Percentiles rank a stretch among this genome's conserved stretches.
Conservation (phyloP, 1,140 invertebrate species). For the Sycobia sp. region DNA sequence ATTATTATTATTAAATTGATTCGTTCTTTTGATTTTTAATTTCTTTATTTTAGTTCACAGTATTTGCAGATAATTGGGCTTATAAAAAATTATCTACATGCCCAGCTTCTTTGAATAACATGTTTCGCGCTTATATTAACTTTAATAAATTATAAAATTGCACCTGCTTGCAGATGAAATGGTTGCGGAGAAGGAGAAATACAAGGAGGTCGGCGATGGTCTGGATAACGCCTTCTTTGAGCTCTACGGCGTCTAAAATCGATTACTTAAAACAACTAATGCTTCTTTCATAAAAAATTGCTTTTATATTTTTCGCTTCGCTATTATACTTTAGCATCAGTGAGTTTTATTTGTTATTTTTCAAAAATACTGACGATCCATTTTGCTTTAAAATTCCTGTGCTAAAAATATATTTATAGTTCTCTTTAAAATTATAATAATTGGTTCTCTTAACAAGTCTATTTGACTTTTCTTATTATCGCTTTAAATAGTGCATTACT, state of each 20-base stretch:
- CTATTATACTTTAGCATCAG: constrained; percentile 17
- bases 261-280: constrained; percentile 42
- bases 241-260: constrained; percentile 81
- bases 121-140: constrained; percentile 12
- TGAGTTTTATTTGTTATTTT: constrained; percentile 20
- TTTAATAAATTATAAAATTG: constrained; percentile 10
- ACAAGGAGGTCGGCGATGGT: constrained; percentile 99
- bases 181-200: constrained; percentile 98
- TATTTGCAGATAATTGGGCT: too few species aligned
- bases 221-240: constrained; percentile 98
- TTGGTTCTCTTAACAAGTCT: too few species aligned
- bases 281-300: constrained; percentile 43
- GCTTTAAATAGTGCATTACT: too few species aligned
- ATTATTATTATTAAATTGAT: too few species aligned
- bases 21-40: too few species aligned
- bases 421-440: too few species aligned
- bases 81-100: too few species aligned
- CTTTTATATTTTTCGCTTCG: constrained; percentile 34
- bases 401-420: too few species aligned
- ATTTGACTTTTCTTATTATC: too few species aligned
- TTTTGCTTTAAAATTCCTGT: too few species aligned
- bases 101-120: too few species aligned
- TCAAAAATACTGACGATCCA: not conserved
- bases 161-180: constrained; percentile 87
- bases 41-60: too few species aligned